phyloP scores from a whole-genome alignment of 2,888 invertebrate species.

The Drosophila ustulata region DNA sequence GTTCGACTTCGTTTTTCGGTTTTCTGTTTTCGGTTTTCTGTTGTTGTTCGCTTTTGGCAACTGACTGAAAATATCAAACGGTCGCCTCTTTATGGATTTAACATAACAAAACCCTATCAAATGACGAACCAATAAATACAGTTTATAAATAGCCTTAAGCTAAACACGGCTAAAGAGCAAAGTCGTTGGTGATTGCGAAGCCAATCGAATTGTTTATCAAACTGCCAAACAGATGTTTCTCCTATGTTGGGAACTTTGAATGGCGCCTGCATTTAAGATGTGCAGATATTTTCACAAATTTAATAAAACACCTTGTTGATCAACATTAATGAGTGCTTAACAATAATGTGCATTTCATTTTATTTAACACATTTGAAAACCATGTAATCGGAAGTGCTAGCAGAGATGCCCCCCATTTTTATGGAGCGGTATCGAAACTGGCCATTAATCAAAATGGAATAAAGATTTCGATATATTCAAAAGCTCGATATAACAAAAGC shows the following conservation, averaged over 20 bases:
- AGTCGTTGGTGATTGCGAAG: constrained; percentile 24
- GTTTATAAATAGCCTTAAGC: constrained; percentile 54
- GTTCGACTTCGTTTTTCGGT: constrained; percentile 20
- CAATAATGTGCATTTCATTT: neutral
- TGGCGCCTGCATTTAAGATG: constrained; percentile 11
- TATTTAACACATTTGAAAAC: neutral
- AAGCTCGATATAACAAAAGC: constrained; percentile 41
- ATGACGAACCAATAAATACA: constrained; percentile 67
- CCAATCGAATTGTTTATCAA: constrained; percentile 10
- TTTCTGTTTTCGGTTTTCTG: constrained; percentile 20
- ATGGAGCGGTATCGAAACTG: neutral
- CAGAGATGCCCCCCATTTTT: neutral
- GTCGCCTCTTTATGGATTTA: constrained; percentile 55
- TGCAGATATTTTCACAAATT: constrained; percentile 9
- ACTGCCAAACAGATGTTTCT: constrained; percentile 5
- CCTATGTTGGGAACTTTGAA: constrained; percentile 12
- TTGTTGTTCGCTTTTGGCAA: constrained; percentile 36
- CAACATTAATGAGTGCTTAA: neutral
- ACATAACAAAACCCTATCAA: constrained; percentile 60
- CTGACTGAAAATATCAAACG: constrained; percentile 73
- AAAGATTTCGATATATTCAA: constrained; percentile 27
- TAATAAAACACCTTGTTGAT: neutral
- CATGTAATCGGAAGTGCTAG: constrained; percentile 3
- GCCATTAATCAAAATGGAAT: constrained; percentile 23
- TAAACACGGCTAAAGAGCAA: constrained; percentile 55